Evolutionary conservation across 2,888 invertebrate genomes (phyloP).

Genomic region (Thyatira batis): DNA sequence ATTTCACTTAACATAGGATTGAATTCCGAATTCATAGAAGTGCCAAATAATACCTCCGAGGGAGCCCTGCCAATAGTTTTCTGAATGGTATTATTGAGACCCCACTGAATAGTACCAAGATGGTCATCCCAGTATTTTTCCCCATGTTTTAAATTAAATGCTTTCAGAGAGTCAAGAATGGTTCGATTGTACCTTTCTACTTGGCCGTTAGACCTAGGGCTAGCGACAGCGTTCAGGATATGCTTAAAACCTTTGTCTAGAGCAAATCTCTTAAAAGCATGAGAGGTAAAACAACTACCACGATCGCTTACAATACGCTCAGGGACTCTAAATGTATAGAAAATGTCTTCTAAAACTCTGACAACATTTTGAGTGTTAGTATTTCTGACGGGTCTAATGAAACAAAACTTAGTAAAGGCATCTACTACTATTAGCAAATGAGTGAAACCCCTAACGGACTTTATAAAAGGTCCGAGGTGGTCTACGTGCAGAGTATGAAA

Average conservation of each 20-base stretch:
- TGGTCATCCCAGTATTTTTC: too few relatives aligned
- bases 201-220: conserved; percentile 10
- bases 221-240: conserved; percentile 7
- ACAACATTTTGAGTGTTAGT: background rate
- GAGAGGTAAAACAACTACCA: background rate
- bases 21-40: conserved; percentile 12
- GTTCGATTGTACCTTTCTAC: conserved; percentile 27
- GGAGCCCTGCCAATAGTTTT: conserved; percentile 27
- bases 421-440: conserved; percentile 16
- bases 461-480: conserved; percentile 41
- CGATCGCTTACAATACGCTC: background rate
- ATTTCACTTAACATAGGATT: conserved; percentile 9
- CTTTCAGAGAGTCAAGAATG: too few relatives aligned
- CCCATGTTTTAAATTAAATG: too few relatives aligned
- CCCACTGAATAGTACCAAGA: too few relatives aligned
- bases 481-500: conserved; percentile 45
- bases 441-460: conserved; percentile 25
- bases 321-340: background rate
- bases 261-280: background rate
- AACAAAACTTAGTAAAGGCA: conserved; percentile 9
- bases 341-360: conserved; percentile 6
- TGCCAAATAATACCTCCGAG: conserved; percentile 20
- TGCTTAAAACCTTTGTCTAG: background rate
- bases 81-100: too few relatives aligned
- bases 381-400: conserved; percentile 12